These are phyloP conservation scores for Candoia aspera DNA, from an alignment of 2,113 vertebrate species.

Conservation along the genomic window DNA sequence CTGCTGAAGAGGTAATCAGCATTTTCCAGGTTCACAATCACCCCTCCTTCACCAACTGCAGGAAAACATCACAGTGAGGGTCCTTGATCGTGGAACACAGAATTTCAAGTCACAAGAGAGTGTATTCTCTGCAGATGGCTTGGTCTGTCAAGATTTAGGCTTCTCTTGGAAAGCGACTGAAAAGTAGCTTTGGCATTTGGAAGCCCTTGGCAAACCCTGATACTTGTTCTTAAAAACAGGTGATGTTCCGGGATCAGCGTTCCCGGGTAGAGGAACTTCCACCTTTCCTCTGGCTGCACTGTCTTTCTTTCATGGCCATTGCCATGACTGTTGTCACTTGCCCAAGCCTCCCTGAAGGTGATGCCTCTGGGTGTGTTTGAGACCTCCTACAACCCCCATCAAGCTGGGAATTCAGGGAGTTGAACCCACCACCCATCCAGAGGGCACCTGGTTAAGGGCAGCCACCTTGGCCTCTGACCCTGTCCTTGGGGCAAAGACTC, in stretches of 20 bases:
- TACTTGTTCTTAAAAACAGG: neutral
- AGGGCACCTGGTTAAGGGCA: too few relatives aligned
- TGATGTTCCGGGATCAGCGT: neutral
- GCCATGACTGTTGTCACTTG: too few relatives aligned
- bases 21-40: neutral
- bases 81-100: neutral
- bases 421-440: too few relatives aligned
- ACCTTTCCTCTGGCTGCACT: neutral
- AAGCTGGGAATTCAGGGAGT: too few relatives aligned
- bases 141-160: neutral
- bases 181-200: neutral
- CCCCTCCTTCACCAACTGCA: conserved; percentile 69
- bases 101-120: neutral
- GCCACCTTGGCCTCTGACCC: neutral
- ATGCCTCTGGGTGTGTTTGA: too few relatives aligned
- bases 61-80: neutral
- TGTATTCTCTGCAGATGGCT: neutral
- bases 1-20: conserved; percentile 78
- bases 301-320: too few relatives aligned
- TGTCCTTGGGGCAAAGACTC: neutral
- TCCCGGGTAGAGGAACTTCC: neutral
- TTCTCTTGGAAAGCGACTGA: neutral
- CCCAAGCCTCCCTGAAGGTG: too few relatives aligned
- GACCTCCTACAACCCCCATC: too few relatives aligned
- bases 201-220: neutral